Evolutionary conservation across 2,797 vertebrate genomes (phyloP).

Genomic region (Muscicapa striata): DNA sequence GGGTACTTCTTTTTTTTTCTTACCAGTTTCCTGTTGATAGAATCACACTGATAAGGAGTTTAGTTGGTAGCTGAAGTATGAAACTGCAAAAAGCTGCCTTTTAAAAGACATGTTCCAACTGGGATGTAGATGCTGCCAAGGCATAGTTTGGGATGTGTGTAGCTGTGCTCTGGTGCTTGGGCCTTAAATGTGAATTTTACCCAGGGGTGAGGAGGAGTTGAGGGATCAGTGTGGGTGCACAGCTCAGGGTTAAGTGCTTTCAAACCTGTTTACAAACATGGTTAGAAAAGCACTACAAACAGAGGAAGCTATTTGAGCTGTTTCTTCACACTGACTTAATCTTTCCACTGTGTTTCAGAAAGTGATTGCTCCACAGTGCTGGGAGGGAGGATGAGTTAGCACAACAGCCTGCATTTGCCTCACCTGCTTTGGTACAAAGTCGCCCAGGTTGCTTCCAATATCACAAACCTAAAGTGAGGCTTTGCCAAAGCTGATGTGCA

Average conservation of each 20-base stretch:
- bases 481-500: neutral
- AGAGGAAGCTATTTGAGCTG: slow-evolving; percentile 38
- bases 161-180: neutral
- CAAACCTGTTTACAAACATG: neutral
- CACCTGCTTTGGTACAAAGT: neutral
- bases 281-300: neutral
- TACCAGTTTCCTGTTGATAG: slow-evolving; percentile 69
- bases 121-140: neutral
- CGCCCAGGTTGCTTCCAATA: neutral
- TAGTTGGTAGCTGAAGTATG: slow-evolving; percentile 55
- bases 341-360: slow-evolving; percentile 17
- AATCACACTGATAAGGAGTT: slow-evolving; percentile 64
- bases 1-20: slow-evolving; percentile 61
- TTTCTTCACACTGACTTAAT: slow-evolving; percentile 35
- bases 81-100: slow-evolving; percentile 50
- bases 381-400: neutral
- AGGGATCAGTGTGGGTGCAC: neutral
- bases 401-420: neutral
- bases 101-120: neutral
- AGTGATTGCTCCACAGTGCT: slow-evolving; percentile 52
- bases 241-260: neutral
- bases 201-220: neutral
- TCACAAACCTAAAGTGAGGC: neutral
- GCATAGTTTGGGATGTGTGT: neutral
- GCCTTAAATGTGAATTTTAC: neutral